Evolutionary conservation across 2,888 invertebrate genomes (phyloP).

Genomic region (Drosophila dives): DNA sequence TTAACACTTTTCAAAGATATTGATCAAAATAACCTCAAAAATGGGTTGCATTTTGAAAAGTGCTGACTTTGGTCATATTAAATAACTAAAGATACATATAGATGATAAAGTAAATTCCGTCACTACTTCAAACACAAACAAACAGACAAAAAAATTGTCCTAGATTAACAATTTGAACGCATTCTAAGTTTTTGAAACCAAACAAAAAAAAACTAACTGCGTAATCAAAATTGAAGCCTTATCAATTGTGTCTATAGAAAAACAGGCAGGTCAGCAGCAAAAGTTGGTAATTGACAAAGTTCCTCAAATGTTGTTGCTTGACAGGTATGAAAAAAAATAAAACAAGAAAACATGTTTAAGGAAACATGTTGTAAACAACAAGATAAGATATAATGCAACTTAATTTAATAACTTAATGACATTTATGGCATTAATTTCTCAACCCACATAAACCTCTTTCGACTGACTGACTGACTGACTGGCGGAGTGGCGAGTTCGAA

Average conservation of each 20-base stretch:
- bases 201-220: neutral
- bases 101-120: neutral
- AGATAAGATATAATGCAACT: slow-evolving; percentile 58
- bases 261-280: neutral
- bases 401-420: slow-evolving; percentile 73
- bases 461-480: slow-evolving; percentile 18
- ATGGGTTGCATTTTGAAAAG: neutral
- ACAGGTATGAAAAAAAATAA: slow-evolving; percentile 41
- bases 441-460: slow-evolving; percentile 40
- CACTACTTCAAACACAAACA: neutral
- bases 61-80: neutral
- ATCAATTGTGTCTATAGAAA: slow-evolving; percentile 25
- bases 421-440: slow-evolving; percentile 59
- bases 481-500: neutral
- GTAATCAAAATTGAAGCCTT: slow-evolving; percentile 8
- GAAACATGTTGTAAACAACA: slow-evolving; percentile 44
- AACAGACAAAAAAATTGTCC: neutral
- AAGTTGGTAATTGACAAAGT: slow-evolving; percentile 30
- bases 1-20: neutral
- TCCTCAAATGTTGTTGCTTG: slow-evolving; percentile 28
- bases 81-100: neutral
- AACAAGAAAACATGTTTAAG: slow-evolving; percentile 41
- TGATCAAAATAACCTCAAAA: neutral
- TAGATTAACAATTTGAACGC: neutral
- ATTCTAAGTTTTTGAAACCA: neutral